Evolutionary conservation across 2,888 invertebrate genomes (phyloP), one percentile per base, ranked within the genome.

Genomic region (Ptychoptera contaminata): DNA sequence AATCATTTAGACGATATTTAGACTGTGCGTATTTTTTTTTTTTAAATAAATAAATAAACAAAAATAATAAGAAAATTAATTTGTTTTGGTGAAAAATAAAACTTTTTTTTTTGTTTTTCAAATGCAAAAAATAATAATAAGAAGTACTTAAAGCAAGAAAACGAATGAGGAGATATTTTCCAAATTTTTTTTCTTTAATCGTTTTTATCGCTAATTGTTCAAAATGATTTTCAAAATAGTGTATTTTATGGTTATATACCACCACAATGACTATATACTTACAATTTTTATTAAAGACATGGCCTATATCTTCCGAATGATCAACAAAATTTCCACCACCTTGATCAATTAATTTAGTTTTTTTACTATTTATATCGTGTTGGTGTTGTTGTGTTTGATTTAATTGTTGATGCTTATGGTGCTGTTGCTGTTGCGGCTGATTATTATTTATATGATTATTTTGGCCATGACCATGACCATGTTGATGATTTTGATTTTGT

Each of bases 211-310:
- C 23, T 23, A 5, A 7, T 23, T 23, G 23, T 23, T 23, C 23
- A 23, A 23, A 23, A 23, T 5, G 4, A 23, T 8, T 40, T 14
- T 16, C 16, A 8, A 8, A 11, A 5, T 23, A 37, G 12, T 35
- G 42, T 16, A 42, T 35, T 31, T 43, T 30, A 8, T 37, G 31
- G 4, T 35, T 34, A 37, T 37, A n/a, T 42, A 16, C 10, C 14
- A 37, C 10, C 14, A 2, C 7, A 5, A 23, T 23, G 23, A 5
- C 23, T 23, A 23, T 23, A 12, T 16, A 64, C 64, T 64, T 62
- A 64, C 64, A 63, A 55, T 61, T 61, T 53, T 64, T 65, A 53
- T 58, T 59, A 54, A 51, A 65, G 47, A 59, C 60, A 54, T 58
- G 59, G 47, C 60, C 61, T 51, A 62, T 63, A 48, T 59, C 56